phyloP scores from a whole-genome alignment of 2,113 vertebrate species.

The Glaucidium brasilianum region DNA sequence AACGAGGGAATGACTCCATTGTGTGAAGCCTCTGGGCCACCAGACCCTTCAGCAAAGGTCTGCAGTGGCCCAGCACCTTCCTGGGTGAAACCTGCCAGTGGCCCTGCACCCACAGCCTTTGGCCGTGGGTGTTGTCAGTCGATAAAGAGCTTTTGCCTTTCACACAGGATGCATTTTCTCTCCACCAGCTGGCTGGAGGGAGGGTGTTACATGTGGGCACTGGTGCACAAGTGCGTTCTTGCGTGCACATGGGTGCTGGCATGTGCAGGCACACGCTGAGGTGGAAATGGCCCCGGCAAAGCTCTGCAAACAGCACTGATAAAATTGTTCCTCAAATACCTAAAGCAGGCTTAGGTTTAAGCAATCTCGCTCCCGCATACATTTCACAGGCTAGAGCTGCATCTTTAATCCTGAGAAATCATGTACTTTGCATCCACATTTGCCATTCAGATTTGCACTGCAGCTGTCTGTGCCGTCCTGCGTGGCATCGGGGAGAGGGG shows the following conservation, averaged over 20 bases:
- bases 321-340: conserved; percentile 29
- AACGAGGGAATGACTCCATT: fast-evolving
- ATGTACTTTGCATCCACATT: background rate
- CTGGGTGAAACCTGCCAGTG: background rate
- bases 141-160: background rate
- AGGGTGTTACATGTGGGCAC: background rate
- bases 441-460: background rate
- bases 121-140: fast-evolving
- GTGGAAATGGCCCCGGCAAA: background rate
- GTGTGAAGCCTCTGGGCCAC: fast-evolving
- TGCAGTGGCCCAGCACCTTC: background rate
- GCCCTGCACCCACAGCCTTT: background rate
- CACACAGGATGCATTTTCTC: fast-evolving
- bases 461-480: background rate
- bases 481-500: fast-evolving
- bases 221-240: fast-evolving
- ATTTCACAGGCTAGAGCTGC: background rate
- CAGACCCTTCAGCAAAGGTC: background rate
- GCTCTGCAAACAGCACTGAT: background rate
- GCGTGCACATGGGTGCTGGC: background rate
- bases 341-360: conserved; percentile 47
- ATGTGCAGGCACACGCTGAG: background rate
- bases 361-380: background rate
- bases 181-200: background rate
- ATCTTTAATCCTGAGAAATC: background rate